Conservation (phyloP, 2,888 invertebrate genomes). For the Conomelus anceps region DNA sequence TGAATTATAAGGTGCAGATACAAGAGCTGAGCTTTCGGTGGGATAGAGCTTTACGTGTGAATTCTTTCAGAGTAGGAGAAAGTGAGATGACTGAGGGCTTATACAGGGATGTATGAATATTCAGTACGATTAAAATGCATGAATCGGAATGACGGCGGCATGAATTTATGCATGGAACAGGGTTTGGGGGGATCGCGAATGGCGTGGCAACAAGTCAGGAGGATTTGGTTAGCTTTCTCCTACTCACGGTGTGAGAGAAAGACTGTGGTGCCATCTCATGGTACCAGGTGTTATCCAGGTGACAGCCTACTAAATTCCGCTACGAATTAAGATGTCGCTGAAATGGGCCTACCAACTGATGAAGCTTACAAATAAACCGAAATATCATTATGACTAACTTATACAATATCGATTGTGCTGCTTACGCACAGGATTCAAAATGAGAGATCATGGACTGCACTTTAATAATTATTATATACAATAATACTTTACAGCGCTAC, state of each 20-base stretch:
- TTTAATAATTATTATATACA: too few species aligned
- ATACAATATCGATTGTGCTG: too few species aligned
- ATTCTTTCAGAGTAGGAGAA: not conserved
- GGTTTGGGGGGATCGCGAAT: not conserved
- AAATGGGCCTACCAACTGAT: too few species aligned
- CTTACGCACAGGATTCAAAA: too few species aligned
- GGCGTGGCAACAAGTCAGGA: slow-evolving; percentile 2
- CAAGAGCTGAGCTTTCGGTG: not conserved
- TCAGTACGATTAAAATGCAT: slow-evolving; percentile 29
- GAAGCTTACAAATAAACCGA: too few species aligned
- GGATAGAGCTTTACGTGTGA: not conserved
- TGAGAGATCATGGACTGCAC: too few species aligned
- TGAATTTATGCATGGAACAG: slow-evolving; percentile 30
- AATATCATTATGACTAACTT: too few species aligned
- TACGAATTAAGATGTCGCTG: too few species aligned
- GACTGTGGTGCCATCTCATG: not conserved
- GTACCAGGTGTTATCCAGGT: not conserved
- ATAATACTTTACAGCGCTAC: too few species aligned
- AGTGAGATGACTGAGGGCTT: not conserved
- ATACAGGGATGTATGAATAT: slow-evolving; percentile 26
- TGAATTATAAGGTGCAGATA: not conserved
- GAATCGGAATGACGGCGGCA: slow-evolving; percentile 17
- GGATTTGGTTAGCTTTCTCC: not conserved
- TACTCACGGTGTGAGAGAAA: not conserved
- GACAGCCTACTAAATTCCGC: not conserved